phyloP scores from a whole-genome alignment of 2,888 invertebrate species.

The Drepanosiphum platanoidis region DNA sequence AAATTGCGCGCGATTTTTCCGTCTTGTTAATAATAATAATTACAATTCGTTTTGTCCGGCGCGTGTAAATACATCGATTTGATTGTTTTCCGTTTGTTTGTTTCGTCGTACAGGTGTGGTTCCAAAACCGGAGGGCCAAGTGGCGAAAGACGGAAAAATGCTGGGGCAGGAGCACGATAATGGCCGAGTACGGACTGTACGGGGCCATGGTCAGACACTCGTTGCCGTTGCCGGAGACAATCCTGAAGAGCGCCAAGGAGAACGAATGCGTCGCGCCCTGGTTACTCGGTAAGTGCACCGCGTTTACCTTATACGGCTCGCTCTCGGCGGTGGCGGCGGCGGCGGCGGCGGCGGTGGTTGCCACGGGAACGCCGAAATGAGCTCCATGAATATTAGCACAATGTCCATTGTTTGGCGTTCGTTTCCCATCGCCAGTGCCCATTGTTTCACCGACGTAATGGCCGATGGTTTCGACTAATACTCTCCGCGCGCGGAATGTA shows the following conservation, averaged over 20 bases:
- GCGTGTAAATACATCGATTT: no score
- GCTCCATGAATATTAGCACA: slow-evolving; percentile 41
- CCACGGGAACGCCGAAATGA: slow-evolving; percentile 15
- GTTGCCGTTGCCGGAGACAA: slow-evolving; percentile 96
- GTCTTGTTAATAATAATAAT: no score
- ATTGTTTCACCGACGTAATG: slow-evolving; percentile 47
- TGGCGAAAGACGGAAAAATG: slow-evolving; percentile 99
- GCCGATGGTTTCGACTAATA: slow-evolving; percentile 34
- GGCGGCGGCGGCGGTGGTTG: slow-evolving; percentile 14
- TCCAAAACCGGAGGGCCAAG: slow-evolving; percentile 97
- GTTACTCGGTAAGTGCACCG: slow-evolving; percentile 86
- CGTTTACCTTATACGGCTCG: not conserved
- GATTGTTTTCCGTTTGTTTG: no score
- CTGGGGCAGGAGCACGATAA: slow-evolving; percentile 99
- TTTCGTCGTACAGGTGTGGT: slow-evolving; percentile 89
- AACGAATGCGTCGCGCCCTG: slow-evolving; percentile 98
- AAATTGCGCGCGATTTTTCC: no score
- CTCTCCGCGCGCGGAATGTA: slow-evolving; percentile 9
- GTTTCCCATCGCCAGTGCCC: slow-evolving; percentile 19
- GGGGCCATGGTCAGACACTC: slow-evolving; percentile 99
- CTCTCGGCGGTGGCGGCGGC: not conserved
- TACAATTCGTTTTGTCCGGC: no score
- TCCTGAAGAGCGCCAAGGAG: slow-evolving; percentile 96
- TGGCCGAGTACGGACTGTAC: slow-evolving; percentile 99
- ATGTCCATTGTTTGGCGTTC: slow-evolving; percentile 45